These are phyloP conservation scores for Catostylus mosaicus DNA, from an alignment of 30 jellyfish, hydroid and myxozoan species.

Conservation along the genomic window DNA sequence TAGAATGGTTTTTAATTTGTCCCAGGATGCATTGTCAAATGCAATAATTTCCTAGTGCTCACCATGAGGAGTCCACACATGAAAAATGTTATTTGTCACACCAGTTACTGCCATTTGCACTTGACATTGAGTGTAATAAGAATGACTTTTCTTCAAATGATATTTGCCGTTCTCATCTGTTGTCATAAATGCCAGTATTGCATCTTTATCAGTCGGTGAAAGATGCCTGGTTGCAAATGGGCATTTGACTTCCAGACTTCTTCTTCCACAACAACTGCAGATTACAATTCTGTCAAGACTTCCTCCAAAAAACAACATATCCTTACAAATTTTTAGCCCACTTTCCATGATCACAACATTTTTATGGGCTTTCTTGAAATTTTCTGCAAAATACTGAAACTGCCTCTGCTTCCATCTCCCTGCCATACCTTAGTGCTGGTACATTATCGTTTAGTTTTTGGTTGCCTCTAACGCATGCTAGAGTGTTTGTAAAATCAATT, in stretches of 20 bases:
- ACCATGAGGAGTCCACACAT: constrained; percentile 33
- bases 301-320: constrained; percentile 32
- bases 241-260: constrained; percentile 30
- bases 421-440: constrained; percentile 10
- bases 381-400: background rate
- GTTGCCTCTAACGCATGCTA: background rate
- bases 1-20: no score
- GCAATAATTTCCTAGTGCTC: no score
- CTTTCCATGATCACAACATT: background rate
- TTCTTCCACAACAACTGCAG: constrained; percentile 37
- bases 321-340: constrained; percentile 9
- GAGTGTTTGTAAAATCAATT: constrained; percentile 5
- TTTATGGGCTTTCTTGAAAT: background rate
- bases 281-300: constrained; percentile 39
- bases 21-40: no score
- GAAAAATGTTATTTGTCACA: background rate
- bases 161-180: background rate
- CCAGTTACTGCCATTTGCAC: constrained; percentile 9
- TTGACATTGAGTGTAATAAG: constrained; percentile 6
- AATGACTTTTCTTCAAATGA: background rate
- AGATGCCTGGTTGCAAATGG: constrained; percentile 14
- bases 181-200: background rate
- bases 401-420: constrained; percentile 9
- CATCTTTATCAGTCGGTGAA: constrained; percentile 7
- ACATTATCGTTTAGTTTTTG: no score